Evolutionary conservation across 2,888 invertebrate genomes (phyloP), one percentile per base, ranked within the genome.

Genomic region (Pterostichus madidus): DNA sequence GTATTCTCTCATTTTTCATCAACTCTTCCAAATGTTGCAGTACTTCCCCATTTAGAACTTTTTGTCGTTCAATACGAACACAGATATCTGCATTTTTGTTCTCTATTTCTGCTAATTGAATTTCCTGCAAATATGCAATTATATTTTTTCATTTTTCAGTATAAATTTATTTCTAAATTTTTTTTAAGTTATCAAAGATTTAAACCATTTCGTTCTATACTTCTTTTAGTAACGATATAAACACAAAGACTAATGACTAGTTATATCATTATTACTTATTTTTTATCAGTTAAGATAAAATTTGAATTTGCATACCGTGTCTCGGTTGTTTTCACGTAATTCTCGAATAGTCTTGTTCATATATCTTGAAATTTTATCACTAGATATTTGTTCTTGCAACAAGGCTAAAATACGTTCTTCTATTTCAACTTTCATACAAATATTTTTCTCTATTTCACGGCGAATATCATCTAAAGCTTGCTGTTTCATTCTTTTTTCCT

Each of bases 371-470:
- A 94, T 93, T 86, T 95, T 95, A 86, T 95, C 94, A 59, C 93
- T 93, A 5, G 94, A 91, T 5, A 94, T 88, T 86, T 94, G 93
- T 10, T 94, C 94, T 86, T 95, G 94, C 0, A 96, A 89, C 83
- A 93, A 91, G 17, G 89, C 87, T 5, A 95, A 87, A 39, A 95
- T 93, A 61, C 92, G 90, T 83, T 94, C 93, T 87, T 96, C 96
- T 68, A 94, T 84, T 53, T 91, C 90, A 11, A 91, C 86, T 87
- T 94, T 95, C 68, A 90, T 89, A n/a, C 89, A 89, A 8, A 84
- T 79, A 2, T 92, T 90, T 83, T 91, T 92, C 11, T 94, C 93
- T 8, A 77, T 61, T 77, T 83, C 68, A 15, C 68, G 64, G 32
- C 32, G 49, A 87, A 68, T 91, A 91, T 79, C 91, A 91, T 61